These are phyloP conservation scores for Macrotrachela quadricornifera DNA, from an alignment of 1,140 invertebrate genomes.

Conservation along the genomic window DNA sequence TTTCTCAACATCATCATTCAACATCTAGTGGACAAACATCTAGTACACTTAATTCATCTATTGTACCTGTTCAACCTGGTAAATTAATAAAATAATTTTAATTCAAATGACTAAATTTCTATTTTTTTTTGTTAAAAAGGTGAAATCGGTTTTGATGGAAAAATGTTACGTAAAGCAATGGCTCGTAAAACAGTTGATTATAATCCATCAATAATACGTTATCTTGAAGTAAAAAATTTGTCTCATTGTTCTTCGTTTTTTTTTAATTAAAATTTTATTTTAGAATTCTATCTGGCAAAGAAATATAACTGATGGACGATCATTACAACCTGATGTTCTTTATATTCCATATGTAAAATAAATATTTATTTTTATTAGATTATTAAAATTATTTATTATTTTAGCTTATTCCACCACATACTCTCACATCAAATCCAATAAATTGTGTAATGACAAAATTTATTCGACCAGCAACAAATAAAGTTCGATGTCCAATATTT, in stretches of 20 bases:
- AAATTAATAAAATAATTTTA: too few relatives aligned
- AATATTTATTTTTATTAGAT: not conserved
- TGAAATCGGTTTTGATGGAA: slow-evolving; percentile 63
- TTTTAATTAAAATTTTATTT: not conserved
- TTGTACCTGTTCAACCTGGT: too few relatives aligned
- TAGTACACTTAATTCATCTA: too few relatives aligned
- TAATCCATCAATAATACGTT: slow-evolving; percentile 78
- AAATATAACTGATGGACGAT: not conserved
- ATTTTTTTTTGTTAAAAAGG: not conserved
- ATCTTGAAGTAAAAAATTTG: slow-evolving; percentile 45
- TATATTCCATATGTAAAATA: not conserved
- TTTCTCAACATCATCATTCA: too few relatives aligned
- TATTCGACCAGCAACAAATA: slow-evolving; percentile 94
- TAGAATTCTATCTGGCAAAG: slow-evolving; percentile 1
- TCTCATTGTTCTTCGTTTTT: not conserved
- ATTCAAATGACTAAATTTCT: not conserved
- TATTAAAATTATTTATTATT: not conserved
- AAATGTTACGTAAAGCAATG: slow-evolving; percentile 75
- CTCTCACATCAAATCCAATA: slow-evolving; percentile 74
- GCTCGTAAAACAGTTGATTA: slow-evolving; percentile 95
- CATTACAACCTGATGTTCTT: slow-evolving; percentile 6
- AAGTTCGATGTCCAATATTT: slow-evolving; percentile 96
- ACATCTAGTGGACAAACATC: too few relatives aligned
- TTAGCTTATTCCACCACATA: slow-evolving; percentile 56
- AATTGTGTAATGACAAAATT: slow-evolving; percentile 86